phyloP scores from a whole-genome alignment of 2,113 vertebrate species.

The Planiliza haematocheilus region DNA sequence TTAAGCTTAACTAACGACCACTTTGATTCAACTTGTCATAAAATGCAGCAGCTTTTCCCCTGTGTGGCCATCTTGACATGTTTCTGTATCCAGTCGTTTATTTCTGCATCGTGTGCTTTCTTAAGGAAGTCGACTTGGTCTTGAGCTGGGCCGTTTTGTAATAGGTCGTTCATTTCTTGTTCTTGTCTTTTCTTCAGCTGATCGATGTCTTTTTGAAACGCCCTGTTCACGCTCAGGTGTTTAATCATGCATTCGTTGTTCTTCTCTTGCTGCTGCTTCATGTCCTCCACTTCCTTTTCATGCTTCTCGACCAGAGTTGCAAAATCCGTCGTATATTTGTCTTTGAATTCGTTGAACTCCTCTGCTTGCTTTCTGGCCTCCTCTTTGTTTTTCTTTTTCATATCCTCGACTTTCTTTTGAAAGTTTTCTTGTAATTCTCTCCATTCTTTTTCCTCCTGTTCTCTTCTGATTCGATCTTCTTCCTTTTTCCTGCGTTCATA shows the following conservation, averaged over 20 bases:
- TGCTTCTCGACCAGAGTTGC: background rate
- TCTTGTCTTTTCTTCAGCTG: constrained; percentile 7
- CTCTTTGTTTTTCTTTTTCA: background rate
- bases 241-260: background rate
- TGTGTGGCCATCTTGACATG: background rate
- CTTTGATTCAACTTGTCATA: background rate
- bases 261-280: constrained; percentile 3
- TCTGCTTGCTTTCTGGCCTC: no score
- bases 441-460: background rate
- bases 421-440: background rate
- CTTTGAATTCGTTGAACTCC: no score
- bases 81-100: constrained; percentile 3
- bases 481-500: background rate
- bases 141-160: background rate
- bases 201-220: background rate
- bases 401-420: background rate
- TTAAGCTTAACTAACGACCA: no score
- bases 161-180: background rate
- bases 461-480: background rate
- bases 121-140: background rate
- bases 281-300: background rate
- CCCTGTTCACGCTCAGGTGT: background rate
- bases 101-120: background rate
- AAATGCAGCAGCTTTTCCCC: background rate
- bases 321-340: background rate